Base-by-base conservation (phyloP, 2,797 vertebrate species). In the Pantherophis vulpinus region DNA sequence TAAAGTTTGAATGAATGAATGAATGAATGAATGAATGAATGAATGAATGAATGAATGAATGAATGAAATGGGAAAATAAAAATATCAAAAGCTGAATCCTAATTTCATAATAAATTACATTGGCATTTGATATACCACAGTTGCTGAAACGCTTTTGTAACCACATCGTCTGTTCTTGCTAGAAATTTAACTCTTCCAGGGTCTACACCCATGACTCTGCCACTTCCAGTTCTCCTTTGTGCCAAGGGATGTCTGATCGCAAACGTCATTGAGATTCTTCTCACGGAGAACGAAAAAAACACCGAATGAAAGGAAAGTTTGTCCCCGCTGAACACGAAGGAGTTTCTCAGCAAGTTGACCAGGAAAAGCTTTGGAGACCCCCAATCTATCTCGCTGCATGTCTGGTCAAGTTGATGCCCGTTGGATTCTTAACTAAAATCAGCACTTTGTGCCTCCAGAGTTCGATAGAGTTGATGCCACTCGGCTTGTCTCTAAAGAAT, bases 241-340 rank as follows among this genome's bases (percentile, higher is more conserved):
- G 74, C 74, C 74, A 83, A 25, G 42, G 74, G 74, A 83, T 47
- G 74, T 25, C 37, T 83, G 74, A 12, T 42, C 37, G 5, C 74
- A 47, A 47, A 83, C 20, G 74, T 98, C 94, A 98, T 99, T 98
- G 97, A 98, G 96, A 98, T 98, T 98, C 98, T 96, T 96, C 96
- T 97, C 98, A 94, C 95, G 97, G 90, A 94, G 95, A 95, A 96
- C 79, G 94, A 94, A 96, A 97, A 94, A 94, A 95, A 96, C 97
- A 95, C 88, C 87, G 87, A 91, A 90, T 96, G 95, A 96, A 96
- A 96, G 96, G 92, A 96, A 96, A 96, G 95, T 96, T 97, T 97
- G 74, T 95, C 95, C 74, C 95, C 86, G 94, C 93, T 90, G 97
- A 97, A 95, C 96, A 91, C 74, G 74, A 25, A 83, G 20, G 74